Evolutionary conservation across 2,797 vertebrate genomes (phyloP), one percentile per base, ranked within the genome.

Genomic region (Limnodromus scolopaceus): DNA sequence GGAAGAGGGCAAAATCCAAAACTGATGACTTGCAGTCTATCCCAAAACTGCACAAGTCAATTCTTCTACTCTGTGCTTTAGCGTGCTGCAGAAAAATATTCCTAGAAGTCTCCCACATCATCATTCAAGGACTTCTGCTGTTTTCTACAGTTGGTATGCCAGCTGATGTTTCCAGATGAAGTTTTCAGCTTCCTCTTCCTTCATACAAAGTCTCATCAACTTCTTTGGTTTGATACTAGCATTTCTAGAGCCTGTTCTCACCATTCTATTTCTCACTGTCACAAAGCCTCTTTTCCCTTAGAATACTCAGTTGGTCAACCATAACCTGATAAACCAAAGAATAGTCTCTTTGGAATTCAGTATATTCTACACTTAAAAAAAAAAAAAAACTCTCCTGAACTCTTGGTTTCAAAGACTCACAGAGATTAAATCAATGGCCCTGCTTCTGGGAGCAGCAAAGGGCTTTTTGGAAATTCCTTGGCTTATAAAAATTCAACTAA

Each of bases 31-130:
- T 17, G 27, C 9, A 41, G 45, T 23, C 43, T 55, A 13, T 11
- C 27, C 48, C 19, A 57, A 36, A 14, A 17, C 11, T 2, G 19
- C 2, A 1, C 16, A 36, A 49, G 10, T 23, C 2, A 0, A 5
- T 77, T 71, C 8, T 70, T 70, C 22, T 46, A 11, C 30, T 55
- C 41, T 22, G 5, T 25, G 11, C 46, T 57, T 76, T 9, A 66
- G 30, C 13, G 6, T 6, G 34, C 34, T 19, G 16, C 4, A 28
- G 28, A 13, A 71, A 48, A 48, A 45, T 2, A 60, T 16, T 48
- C 19, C 83, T 85, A 41, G 9, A 38, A 55, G 65, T n/a, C 57
- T 84, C 53, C 36, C 15, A 3, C 0, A 0, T 9, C 75, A 68
- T 2, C 72, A 48, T 22, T 53, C 32, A n/a, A 78, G 11, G 23